Base-by-base conservation (phyloP, 2,797 vertebrate species). In the Halcyon leucocephala region DNA sequence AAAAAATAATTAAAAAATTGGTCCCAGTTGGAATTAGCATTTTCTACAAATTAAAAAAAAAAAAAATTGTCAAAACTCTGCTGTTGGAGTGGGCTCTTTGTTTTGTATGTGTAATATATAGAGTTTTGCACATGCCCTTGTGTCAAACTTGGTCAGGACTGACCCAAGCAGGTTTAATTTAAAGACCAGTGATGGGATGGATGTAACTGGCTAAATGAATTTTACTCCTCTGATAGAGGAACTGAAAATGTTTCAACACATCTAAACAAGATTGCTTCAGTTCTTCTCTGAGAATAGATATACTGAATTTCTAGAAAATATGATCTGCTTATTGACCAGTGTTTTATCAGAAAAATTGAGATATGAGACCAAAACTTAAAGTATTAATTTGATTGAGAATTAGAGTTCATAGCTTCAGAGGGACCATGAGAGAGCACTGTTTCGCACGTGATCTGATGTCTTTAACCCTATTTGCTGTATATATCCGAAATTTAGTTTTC, bases 1-100 rank as follows among this genome's bases (percentile, higher is more conserved):
- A 28, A 16, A 35, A 51, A 35, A 18, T 42, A 8, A 17, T 42
- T 42, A 17, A 41, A 60, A 11, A 21, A 29, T 14, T 62, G 13
- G 13, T 87, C 91, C 65, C 76, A 58, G 19, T 71, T 91, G 69
- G 52, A 52, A 60, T 39, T 3, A 86, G 4, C 7, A 25, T 80
- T 88, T 90, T 73, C 61, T 51, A 74, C 49, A 64, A 89, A 78
- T 64, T 86, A 37, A 67, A 33, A 57, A 90, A 89, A 91, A 93
- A 14, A 46, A 46, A 21, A 35, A 7, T 35, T 35, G 33, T 86
- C 22, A 78, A 64, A 94, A 61, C 37, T 39, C 58, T 72, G 52
- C 11, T 48, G 21, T 29, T 49, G 37, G 31, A 66, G 29, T 4
- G 5, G 26, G 7, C 18, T 83, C 28, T 78, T 64, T 60, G 31